Percentiles rank a stretch among this genome's conserved stretches.
Evolutionary conservation across 1,140 invertebrate genomes (phyloP).

Genomic region (Saccostrea glomerata): DNA sequence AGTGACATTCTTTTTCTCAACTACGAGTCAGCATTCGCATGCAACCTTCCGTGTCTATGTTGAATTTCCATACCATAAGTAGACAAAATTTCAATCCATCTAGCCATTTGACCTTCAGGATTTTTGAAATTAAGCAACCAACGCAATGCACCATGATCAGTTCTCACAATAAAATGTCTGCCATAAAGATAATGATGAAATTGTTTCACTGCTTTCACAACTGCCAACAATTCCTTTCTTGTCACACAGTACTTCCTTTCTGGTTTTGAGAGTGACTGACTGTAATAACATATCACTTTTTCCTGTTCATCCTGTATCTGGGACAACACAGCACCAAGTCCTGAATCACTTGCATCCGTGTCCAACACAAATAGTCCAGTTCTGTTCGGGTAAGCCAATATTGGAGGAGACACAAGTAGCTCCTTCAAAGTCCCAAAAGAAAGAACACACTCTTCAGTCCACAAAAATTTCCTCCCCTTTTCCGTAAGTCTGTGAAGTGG

Average conservation of each 20-base stretch:
- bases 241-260: conserved; percentile 78
- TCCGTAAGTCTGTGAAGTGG: conserved; percentile 50
- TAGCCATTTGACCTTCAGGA: conserved; percentile 34
- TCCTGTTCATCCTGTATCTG: conserved; percentile 64
- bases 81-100: conserved; percentile 64
- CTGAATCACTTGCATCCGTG: conserved; percentile 60
- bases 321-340: conserved; percentile 66
- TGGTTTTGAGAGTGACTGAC: conserved; percentile 29
- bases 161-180: neutral
- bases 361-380: conserved; percentile 51
- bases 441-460: conserved; percentile 52
- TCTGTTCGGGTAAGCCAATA: neutral
- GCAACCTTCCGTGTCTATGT: conserved; percentile 60
- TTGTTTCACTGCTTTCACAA: conserved; percentile 30
- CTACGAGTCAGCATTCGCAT: conserved; percentile 59
- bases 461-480: conserved; percentile 52
- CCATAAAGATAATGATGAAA: conserved; percentile 10
- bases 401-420: neutral
- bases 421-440: conserved; percentile 57
- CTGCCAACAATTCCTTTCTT: conserved; percentile 39
- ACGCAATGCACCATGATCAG: neutral
- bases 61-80: conserved; percentile 62
- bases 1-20: neutral
- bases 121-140: conserved; percentile 24
- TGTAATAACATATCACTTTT: conserved; percentile 59